phyloP scores from a whole-genome alignment of 2,797 vertebrate genomes.

The Meriones psammophilus region DNA sequence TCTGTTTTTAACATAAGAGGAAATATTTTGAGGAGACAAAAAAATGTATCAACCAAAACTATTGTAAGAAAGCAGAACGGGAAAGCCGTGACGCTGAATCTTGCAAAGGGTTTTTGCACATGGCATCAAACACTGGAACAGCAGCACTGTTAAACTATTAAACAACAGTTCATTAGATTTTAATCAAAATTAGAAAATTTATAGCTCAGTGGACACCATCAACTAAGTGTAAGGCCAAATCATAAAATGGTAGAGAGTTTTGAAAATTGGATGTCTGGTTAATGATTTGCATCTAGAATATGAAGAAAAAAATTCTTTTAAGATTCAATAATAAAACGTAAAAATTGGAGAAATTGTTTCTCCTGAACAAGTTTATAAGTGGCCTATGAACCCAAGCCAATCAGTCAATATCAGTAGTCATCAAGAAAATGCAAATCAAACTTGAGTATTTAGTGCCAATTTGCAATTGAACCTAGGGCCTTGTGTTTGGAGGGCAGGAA shows the following conservation, averaged over 20 bases:
- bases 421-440: neutral
- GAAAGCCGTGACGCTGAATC: neutral
- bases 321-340: neutral
- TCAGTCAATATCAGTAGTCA: neutral
- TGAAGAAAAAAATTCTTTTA: neutral
- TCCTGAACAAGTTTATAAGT: neutral
- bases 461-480: neutral
- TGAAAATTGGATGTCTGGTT: neutral
- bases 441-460: neutral
- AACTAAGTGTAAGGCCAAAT: neutral
- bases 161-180: neutral
- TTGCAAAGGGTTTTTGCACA: neutral
- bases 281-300: neutral
- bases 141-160: neutral
- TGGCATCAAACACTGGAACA: neutral
- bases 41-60: neutral
- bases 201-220: neutral
- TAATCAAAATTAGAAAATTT: neutral
- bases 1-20: neutral
- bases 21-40: neutral
- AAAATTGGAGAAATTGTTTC: neutral
- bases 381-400: neutral
- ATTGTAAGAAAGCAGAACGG: neutral
- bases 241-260: neutral
- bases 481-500: neutral